These are phyloP conservation scores for Chlorops oryzae DNA, from an alignment of 1,140 invertebrate genomes.

Conservation along the genomic window DNA sequence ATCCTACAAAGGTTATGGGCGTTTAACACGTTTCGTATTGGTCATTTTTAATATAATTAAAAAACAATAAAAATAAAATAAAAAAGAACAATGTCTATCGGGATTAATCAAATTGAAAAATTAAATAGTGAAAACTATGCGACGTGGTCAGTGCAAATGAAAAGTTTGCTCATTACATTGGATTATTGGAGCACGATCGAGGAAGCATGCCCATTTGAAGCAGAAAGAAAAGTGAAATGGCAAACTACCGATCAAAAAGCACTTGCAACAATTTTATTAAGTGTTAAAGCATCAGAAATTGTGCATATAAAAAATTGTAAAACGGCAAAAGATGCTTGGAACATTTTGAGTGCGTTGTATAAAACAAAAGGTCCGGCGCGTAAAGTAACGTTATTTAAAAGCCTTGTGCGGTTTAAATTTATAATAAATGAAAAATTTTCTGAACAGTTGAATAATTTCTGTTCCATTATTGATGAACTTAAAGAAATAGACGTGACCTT, in stretches of 20 bases:
- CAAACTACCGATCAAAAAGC: not conserved
- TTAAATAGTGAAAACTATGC: conserved; percentile 9
- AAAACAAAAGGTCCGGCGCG: not conserved
- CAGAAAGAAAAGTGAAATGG: not conserved
- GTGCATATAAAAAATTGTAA: conserved; percentile 6
- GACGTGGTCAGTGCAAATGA: conserved; percentile 8
- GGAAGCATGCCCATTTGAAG: not conserved
- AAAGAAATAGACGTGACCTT: conserved; percentile 2
- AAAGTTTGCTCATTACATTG: conserved; percentile 6
- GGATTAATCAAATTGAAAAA: no score
- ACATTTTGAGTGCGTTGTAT: not conserved
- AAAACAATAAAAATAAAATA: no score
- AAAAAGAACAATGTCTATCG: no score
- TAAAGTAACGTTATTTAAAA: conserved; percentile 11
- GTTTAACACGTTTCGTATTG: no score
- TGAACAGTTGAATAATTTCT: conserved; percentile 1
- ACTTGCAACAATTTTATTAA: conserved; percentile 3
- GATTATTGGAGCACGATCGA: conserved; percentile 3
- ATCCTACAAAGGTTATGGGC: no score
- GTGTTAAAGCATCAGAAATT: conserved; percentile 2
- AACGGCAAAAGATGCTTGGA: conserved; percentile 6
- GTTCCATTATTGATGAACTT: conserved; percentile 4
- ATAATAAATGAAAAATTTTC: not conserved
- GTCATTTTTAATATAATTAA: no score
- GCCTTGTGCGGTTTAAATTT: conserved; percentile 5